Evolutionary conservation across 2,113 vertebrate genomes (phyloP), one percentile per base, ranked within the genome.

Genomic region (Hippoglossus stenolepis): DNA sequence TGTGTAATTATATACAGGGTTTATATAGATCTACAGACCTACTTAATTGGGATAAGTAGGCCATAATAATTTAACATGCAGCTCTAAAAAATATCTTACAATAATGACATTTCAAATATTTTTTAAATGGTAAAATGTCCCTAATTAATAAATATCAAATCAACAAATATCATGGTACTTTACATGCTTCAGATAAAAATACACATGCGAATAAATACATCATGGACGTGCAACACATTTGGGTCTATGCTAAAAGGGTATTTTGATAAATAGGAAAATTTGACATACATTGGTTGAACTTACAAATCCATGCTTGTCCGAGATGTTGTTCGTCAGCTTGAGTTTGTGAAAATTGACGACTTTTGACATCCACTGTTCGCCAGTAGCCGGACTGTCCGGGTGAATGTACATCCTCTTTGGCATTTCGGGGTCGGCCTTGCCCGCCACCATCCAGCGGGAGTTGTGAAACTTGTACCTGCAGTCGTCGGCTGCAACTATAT

Each of bases 321-420:
- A 98, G 90, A 98, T 98, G 93, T 99, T 99, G 84, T 99, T 99
- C 59, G 98, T 99, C 91, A 99, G 96, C 94, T 99, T 99, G 92
- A 99, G 96, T 93, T 99, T 99, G 96, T 99, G 98, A 91, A 99
- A 99, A 89, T 97, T 99, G 91, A 99, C 98, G 51, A 99, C 97
- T 95, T 99, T 98, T 78, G 97, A 98, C 98, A 99, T 99, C 98
- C 98, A 99, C 93, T 99, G 98, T 73, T 99, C 98, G 26, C 98
- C 98, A 5, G 98, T 98, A 66, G 98, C 98, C 1, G 98, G 98
- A 90, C 97, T 99, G 95, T 99, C 98, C 31, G 98, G 98, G 92
- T 99, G 98, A 90, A 99, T 99, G 84, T 99, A 99, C 97, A 99
- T 98, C 94, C 98, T 94, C 94, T 98, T 98, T 87, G 98, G 98